A percentile compares a stretch with the other conserved stretches of the same genome.
phyloP scores from a whole-genome alignment of 2,113 vertebrate genomes.

The Misgurnus anguillicaudatus region DNA sequence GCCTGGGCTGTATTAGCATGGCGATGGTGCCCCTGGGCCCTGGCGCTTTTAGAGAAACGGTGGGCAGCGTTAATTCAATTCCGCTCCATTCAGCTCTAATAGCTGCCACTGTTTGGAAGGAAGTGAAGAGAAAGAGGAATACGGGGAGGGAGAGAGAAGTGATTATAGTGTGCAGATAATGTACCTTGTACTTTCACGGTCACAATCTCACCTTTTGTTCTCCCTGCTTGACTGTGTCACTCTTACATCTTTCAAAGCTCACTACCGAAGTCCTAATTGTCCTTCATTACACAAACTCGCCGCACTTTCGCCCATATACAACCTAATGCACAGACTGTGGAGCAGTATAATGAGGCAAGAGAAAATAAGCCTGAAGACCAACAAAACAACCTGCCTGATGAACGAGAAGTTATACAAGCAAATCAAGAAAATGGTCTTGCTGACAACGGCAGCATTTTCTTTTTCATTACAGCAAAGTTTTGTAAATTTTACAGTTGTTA shows the following conservation, averaged over 20 bases:
- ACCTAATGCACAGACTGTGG: background rate
- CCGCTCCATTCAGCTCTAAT: slow-evolving; percentile 59
- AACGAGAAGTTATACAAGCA: background rate
- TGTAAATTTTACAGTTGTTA: too few relatives aligned
- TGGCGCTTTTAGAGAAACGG: slow-evolving; percentile 59
- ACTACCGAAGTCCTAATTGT: background rate
- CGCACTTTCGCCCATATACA: background rate
- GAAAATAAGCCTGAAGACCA: background rate
- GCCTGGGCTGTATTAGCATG: slow-evolving; percentile 45
- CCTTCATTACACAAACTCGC: background rate
- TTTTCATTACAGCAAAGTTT: background rate
- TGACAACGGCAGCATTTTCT: background rate
- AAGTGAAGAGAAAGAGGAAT: slow-evolving; percentile 31
- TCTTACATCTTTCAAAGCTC: background rate
- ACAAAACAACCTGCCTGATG: background rate
- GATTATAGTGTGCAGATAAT: slow-evolving; percentile 55
- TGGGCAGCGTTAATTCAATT: slow-evolving; percentile 59
- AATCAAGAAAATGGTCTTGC: background rate
- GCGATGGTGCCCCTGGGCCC: slow-evolving; percentile 55
- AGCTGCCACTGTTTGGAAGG: slow-evolving; percentile 47
- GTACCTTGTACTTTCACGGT: slow-evolving; percentile 43
- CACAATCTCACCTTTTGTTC: slow-evolving; percentile 49
- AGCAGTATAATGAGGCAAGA: background rate
- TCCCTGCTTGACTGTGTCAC: slow-evolving; percentile 23
- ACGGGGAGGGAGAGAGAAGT: slow-evolving; percentile 15